Conservation (phyloP, 2,113 vertebrate species). For the Parus major region DNA sequence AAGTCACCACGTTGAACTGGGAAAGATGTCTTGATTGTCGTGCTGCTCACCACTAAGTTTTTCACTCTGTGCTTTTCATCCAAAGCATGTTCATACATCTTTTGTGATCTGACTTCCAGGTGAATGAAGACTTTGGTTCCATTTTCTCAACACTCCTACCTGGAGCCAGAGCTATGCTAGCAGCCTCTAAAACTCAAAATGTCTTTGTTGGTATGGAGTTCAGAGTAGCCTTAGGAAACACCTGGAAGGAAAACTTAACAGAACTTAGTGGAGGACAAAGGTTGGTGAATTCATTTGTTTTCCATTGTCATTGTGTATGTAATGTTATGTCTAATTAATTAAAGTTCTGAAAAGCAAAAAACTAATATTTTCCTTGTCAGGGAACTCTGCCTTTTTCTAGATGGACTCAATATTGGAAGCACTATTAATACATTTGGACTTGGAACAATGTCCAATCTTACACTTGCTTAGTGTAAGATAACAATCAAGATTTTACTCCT, state of each 20-base stretch:
- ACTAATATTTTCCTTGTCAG: neutral
- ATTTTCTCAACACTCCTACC: slow-evolving; percentile 94
- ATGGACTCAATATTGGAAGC: neutral
- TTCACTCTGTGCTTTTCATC: neutral
- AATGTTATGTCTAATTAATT: neutral
- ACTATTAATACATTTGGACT: neutral
- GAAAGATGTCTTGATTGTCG: rapidly evolving
- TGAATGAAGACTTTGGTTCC: slow-evolving; percentile 93
- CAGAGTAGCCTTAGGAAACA: slow-evolving; percentile 91
- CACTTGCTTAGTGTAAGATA: neutral
- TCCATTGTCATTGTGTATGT: neutral
- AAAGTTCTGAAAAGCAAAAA: neutral
- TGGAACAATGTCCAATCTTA: neutral
- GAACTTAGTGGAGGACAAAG: slow-evolving; percentile 97
- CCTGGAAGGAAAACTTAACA: slow-evolving; percentile 95
- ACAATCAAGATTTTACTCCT: neutral
- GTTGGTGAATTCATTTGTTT: slow-evolving; percentile 54
- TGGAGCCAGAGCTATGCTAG: slow-evolving; percentile 86
- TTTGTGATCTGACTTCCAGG: slow-evolving; percentile 72
- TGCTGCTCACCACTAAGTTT: neutral
- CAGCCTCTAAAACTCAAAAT: slow-evolving; percentile 74
- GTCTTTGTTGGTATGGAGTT: slow-evolving; percentile 88
- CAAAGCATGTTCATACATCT: neutral
- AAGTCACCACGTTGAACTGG: neutral
- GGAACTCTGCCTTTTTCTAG: neutral